Base-by-base conservation (phyloP, 2,113 vertebrate genomes). In the Nothoprocta pentlandii region DNA sequence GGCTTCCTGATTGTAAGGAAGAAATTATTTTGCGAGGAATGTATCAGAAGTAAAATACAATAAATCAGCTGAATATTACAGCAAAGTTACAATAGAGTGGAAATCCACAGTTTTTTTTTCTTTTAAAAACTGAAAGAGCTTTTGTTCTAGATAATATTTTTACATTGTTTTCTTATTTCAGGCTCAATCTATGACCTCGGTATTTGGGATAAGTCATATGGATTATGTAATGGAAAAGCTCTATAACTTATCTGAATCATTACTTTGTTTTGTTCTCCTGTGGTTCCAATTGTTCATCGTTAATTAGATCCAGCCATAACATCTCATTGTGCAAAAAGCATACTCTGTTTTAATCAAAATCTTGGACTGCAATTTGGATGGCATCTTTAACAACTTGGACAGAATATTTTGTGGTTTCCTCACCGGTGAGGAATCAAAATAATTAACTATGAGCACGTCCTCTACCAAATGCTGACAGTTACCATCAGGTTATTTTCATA, bases 281-380 rank as follows among this genome's bases (percentile, higher is more conserved):
- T 82, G 36, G 86, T 85, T 83, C 87, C 96, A 91, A 95, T 90
- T 91, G 94, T 96, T 95, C 89, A 36, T 67, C 2, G 23, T 93
- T 95, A 96, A 96, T 94, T 85, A 94, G 82, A 94, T 90, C 94
- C 95, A 93, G 94, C 51, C 87, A 90, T 73, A 91, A 92, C 61
- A 94, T 78, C 56, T 87, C 44, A 80, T 90, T 94, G 85, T 96
- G 85, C 79, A 97, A 94, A 94, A 92, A 16, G 61, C 85, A 90
- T 92, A 80, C 76, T 80, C 79, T 75, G 67, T 91, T 94, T 91
- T 94, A 93, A 96, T 93, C 85, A 96, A 87, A 91, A 94, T 66
- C 71, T 95, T 93, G 93, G 93, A 93, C 5, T 0, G 68, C 25
- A 78, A 83, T 96, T 87, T 94, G 85, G 81, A 92, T 89, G 89